Evolutionary conservation across 2,797 vertebrate genomes (phyloP).

Genomic region (Channa striata): DNA sequence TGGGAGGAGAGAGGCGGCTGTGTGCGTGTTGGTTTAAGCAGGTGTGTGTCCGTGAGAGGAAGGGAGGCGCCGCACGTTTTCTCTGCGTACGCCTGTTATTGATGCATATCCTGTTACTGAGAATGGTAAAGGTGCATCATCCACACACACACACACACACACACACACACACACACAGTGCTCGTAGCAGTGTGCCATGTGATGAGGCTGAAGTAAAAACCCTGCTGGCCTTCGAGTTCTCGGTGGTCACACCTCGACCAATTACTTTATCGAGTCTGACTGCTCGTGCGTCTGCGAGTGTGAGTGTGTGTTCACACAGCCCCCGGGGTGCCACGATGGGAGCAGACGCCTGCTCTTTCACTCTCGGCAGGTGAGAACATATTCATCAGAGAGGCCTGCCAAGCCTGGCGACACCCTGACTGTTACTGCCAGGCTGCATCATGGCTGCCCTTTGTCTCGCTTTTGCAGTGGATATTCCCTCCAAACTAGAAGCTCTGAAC

Average conservation of each 20-base stretch:
- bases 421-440: constrained; percentile 68
- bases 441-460: constrained; percentile 44
- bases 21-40: constrained; percentile 51
- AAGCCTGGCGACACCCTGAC: constrained; percentile 73
- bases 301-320: constrained; percentile 66
- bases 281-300: constrained; percentile 40
- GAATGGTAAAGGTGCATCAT: constrained; percentile 13
- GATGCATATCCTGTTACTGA: not conserved
- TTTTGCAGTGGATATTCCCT: constrained; percentile 3
- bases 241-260: constrained; percentile 78
- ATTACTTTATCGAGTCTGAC: constrained; percentile 83
- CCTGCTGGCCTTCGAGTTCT: constrained; percentile 48
- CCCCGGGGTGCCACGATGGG: constrained; percentile 74
- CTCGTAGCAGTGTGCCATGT: constrained; percentile 38
- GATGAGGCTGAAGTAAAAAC: constrained; percentile 46
- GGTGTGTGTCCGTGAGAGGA: constrained; percentile 31
- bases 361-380: constrained; percentile 83
- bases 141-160: constrained; percentile 26
- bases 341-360: constrained; percentile 82
- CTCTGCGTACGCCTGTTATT: not conserved
- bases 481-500: not conserved
- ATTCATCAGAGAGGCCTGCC: constrained; percentile 79
- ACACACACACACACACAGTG: too few relatives aligned
- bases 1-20: constrained; percentile 49
- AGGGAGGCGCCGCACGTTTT: not conserved